These are phyloP conservation scores for Anguilla megastoma DNA, from an alignment of 2,797 vertebrate species.

Conservation along the genomic window DNA sequence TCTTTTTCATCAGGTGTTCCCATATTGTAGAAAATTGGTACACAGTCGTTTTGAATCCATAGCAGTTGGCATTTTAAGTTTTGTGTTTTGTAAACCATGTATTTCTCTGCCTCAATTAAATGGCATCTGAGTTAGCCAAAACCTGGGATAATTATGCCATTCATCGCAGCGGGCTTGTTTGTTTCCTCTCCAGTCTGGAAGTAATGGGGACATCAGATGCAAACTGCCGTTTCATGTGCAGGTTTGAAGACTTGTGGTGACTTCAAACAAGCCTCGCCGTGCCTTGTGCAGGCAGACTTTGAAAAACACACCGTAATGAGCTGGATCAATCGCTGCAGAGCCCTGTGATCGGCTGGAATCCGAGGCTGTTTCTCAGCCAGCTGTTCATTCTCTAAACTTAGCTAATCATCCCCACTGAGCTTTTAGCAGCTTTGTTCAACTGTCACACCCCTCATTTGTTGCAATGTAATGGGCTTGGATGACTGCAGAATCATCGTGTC, in stretches of 20 bases:
- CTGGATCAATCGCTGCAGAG: neutral
- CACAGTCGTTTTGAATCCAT: neutral
- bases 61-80: neutral
- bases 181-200: constrained; percentile 25
- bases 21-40: neutral
- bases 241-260: constrained; percentile 7
- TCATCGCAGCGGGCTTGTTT: constrained; percentile 28
- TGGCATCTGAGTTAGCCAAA: constrained; percentile 24
- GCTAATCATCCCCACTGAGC: constrained; percentile 16
- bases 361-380: neutral
- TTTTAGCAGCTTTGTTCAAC: constrained; percentile 2
- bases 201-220: constrained; percentile 29
- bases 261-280: constrained; percentile 23
- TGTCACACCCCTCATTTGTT: constrained; percentile 21
- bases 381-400: constrained; percentile 23
- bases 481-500: neutral
- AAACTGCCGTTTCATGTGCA: constrained; percentile 31
- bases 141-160: constrained; percentile 22
- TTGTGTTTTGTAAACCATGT: constrained; percentile 14
- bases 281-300: constrained; percentile 18
- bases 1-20: neutral
- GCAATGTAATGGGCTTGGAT: neutral
- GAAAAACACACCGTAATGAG: constrained; percentile 30
- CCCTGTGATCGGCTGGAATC: neutral
- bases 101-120: constrained; percentile 29